Conservation (phyloP, 2,888 invertebrate species). For the Cyaniris semiargus region DNA sequence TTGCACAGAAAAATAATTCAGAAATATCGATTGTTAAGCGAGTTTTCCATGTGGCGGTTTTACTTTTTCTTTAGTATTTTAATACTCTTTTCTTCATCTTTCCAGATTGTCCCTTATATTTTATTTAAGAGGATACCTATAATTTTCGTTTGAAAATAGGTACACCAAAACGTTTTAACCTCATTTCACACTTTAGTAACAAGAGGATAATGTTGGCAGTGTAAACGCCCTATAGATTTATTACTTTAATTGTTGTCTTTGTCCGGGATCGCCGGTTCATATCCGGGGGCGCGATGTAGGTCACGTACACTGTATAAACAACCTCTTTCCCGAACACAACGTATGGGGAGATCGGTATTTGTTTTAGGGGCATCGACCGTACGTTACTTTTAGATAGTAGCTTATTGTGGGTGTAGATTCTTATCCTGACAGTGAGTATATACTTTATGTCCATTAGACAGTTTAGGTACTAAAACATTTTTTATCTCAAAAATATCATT, state of each 20-base stretch:
- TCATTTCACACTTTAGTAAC: background rate
- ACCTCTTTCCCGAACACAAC: background rate
- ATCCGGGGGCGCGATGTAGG: slow-evolving; percentile 13
- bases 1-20: too few relatives aligned
- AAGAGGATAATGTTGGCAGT: background rate
- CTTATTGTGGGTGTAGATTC: background rate
- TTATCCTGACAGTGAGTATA: background rate
- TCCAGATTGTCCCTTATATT: too few relatives aligned
- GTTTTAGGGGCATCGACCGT: background rate
- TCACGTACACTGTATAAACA: background rate
- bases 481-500: too few relatives aligned
- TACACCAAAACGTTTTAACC: too few relatives aligned
- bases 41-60: too few relatives aligned
- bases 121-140: too few relatives aligned
- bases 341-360: background rate
- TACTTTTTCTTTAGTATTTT: too few relatives aligned
- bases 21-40: too few relatives aligned
- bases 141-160: too few relatives aligned
- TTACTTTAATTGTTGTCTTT: slow-evolving; percentile 4
- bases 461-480: too few relatives aligned
- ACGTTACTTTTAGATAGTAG: background rate
- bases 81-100: too few relatives aligned
- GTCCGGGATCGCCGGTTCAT: background rate
- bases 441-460: background rate
- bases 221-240: background rate